Evolutionary conservation across 2,113 vertebrate genomes (phyloP).

Genomic region (Mobula birostris): DNA sequence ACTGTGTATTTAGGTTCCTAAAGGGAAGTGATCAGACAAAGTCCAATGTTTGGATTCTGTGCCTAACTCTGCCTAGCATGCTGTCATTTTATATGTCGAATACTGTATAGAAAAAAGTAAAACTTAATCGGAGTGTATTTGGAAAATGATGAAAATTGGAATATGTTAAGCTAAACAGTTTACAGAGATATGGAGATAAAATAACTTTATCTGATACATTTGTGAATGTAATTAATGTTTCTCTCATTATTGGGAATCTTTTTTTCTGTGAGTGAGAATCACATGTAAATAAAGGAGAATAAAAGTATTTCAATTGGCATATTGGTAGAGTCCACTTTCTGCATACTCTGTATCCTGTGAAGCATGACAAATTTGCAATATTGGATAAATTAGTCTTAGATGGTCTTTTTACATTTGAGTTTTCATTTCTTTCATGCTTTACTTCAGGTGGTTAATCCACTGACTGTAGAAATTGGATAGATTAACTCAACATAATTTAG

Average conservation of each 20-base stretch:
- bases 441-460: background rate
- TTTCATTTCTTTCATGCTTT: background rate
- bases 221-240: background rate
- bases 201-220: background rate
- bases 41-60: too few relatives aligned
- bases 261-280: background rate
- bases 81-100: too few relatives aligned
- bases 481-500: background rate
- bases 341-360: background rate
- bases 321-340: background rate
- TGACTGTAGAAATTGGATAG: background rate
- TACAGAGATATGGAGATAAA: background rate
- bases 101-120: too few relatives aligned
- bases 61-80: too few relatives aligned
- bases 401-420: background rate
- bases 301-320: background rate
- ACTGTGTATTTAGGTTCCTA: too few relatives aligned
- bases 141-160: too few relatives aligned
- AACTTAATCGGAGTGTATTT: too few relatives aligned
- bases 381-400: background rate
- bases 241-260: background rate
- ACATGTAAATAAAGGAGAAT: background rate
- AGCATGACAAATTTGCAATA: background rate
- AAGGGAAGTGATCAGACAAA: too few relatives aligned
- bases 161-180: background rate